phyloP scores from a whole-genome alignment of 2,888 invertebrate species.

The Lordiphosa andalusiaca region DNA sequence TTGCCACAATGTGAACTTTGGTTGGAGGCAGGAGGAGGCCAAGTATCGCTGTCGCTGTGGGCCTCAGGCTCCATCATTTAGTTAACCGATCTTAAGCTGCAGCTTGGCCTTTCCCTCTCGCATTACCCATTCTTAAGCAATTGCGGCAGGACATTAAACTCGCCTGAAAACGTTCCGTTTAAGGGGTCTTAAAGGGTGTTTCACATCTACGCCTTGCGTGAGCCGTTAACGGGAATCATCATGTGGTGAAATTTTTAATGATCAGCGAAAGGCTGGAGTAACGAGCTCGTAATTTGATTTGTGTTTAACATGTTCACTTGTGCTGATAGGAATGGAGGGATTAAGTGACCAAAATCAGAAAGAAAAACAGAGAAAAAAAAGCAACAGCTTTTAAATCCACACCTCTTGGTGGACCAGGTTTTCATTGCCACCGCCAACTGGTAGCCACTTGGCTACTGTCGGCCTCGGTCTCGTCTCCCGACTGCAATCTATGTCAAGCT shows the following conservation, averaged over 20 bases:
- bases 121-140: no score
- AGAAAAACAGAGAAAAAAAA: no score
- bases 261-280: conserved; percentile 29
- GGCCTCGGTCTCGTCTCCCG: conserved; percentile 15
- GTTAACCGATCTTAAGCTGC: conserved; percentile 9
- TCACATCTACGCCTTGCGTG: conserved; percentile 30
- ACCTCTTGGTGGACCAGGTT: conserved; percentile 24
- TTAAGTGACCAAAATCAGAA: no score
- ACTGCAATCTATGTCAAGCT: conserved; percentile 58
- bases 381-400: not conserved
- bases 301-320: conserved; percentile 36
- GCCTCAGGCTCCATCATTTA: conserved; percentile 7
- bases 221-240: conserved; percentile 35
- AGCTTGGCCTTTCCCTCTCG: not conserved
- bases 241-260: conserved; percentile 61
- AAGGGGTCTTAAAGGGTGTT: conserved; percentile 27
- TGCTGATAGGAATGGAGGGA: conserved; percentile 47
- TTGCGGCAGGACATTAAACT: conserved; percentile 42
- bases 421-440: conserved; percentile 11
- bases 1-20: conserved; percentile 56
- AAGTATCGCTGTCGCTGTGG: conserved; percentile 31
- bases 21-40: conserved; percentile 12
- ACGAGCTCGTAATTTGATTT: conserved; percentile 67
- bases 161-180: conserved; percentile 14
- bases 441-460: conserved; percentile 31